Evolutionary conservation across 2,113 vertebrate genomes (phyloP), one percentile per base, ranked within the genome.

Genomic region (Chionis minor): DNA sequence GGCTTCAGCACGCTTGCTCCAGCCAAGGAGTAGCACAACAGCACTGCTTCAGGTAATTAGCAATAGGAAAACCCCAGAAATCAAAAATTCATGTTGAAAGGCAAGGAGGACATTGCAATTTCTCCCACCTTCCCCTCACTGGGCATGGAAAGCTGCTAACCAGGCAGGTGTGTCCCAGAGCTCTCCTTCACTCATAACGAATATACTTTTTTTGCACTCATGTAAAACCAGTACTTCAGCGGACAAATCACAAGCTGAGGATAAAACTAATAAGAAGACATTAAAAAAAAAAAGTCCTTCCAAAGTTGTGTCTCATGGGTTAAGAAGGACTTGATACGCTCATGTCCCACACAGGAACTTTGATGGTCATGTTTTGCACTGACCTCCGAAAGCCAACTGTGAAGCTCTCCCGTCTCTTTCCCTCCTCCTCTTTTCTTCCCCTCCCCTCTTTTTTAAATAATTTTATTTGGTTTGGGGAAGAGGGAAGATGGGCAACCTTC

Each of bases 321-420:
- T 91, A 86, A 94, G 94, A 66, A 84, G 91, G 73, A 55, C 49
- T 24, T 11, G 23, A 24, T 24, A 24, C 9, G 47, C 6, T 45
- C n/a, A 35, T 54, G 90, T 87, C 70, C 90, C 92, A 96, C 88
- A 94, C 92, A 80, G 49, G 45, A 96, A 96, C 88, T 86, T 94
- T 83, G 88, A 87, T 86, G 80, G 83, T 96, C 77, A 62, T 87
- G 65, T 90, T 97, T 94, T 97, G 86, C 92, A 88, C 85, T n/a
- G 38, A 81, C 81, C 94, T 84, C 90, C 86, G 94, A 97, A 95
- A 71, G 83, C 78, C 42, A 21, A 75, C 66, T 65, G 89, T 93
- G 66, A 91, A 90, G 49, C 47, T 92, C 87, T 94, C 52, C 77
- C 19, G 8, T 13, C 33, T 77, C 42, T 74, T 81, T 47, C 44